Evolutionary conservation across 2,113 vertebrate genomes (phyloP), one percentile per base, ranked within the genome.

Genomic region (Corythornis madagascariensis): DNA sequence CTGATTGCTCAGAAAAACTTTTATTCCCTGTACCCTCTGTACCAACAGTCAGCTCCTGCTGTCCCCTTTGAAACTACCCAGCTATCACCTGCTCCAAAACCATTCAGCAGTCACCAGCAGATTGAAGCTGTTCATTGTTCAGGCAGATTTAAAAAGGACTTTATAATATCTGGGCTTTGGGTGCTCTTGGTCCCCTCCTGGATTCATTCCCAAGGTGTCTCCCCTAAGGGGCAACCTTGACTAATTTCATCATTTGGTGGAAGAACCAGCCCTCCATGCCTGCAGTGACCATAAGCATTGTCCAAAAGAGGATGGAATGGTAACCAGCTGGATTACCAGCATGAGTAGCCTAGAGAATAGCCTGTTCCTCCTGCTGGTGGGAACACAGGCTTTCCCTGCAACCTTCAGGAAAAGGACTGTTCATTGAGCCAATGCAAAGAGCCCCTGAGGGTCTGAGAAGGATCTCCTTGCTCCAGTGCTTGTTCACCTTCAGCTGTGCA

Each of bases 81-180:
- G 22, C 31, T 29, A 15, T 66, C 47, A 45, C 19, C 20, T 16
- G 22, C 29, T 91, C 63, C 16, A 43, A 14, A 78, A 45, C 17
- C n/a, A 10, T 50, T 45, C 35, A 45, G n/a, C 47, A 53, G 25
- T 52, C 38, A 70, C 38, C 47, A 79, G 24, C 9, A 28, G 19
- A 5, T 13, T 20, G 33, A 61, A 87, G 9, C 4, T 87, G 28
- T 13, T 71, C 9, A 2, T 40, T 61, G 15, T 18, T 63, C 33
- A 64, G 13, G 19, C 13, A 38, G 25, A 4, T 71, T 65, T 15
- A 55, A 47, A 33, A 66, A 77, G 19, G 24, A 35, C 4, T 66
- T 2, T 9, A 4, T 47, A 9, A 73, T 26, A 77, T 38, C 19
- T 0, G 0, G n/a, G 4, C 9, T 85, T 71, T 56, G 13, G 6